phyloP scores from a whole-genome alignment of 2,888 invertebrate genomes.

The Merodon equestris region DNA sequence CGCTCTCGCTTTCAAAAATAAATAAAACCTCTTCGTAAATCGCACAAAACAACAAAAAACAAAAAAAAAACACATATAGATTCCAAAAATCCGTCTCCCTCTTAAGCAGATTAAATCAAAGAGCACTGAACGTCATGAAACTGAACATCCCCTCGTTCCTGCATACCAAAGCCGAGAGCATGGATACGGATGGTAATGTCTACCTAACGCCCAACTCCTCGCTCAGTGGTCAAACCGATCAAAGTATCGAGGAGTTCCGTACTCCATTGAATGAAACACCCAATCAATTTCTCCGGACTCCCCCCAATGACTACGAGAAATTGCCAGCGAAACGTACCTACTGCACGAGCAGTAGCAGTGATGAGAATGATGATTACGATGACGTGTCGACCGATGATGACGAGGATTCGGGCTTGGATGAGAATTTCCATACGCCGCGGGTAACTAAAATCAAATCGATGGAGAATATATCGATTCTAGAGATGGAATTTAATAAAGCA shows the following conservation, averaged over 20 bases:
- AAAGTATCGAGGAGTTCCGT: slow-evolving; percentile 75
- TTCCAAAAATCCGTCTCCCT: slow-evolving; percentile 79
- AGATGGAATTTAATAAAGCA: slow-evolving; percentile 77
- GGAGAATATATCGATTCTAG: slow-evolving; percentile 78
- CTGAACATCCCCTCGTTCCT: slow-evolving; percentile 76
- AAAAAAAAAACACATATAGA: slow-evolving; percentile 69
- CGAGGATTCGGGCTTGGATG: slow-evolving; percentile 77
- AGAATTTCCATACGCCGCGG: slow-evolving; percentile 77
- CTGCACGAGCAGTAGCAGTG: slow-evolving; percentile 69
- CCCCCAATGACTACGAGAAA: slow-evolving; percentile 57
- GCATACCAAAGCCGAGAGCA: slow-evolving; percentile 65
- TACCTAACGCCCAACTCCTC: slow-evolving; percentile 78
- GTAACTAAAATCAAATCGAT: slow-evolving; percentile 78
- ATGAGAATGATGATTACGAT: slow-evolving; percentile 67
- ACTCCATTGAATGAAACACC: slow-evolving; percentile 77
- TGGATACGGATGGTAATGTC: slow-evolving; percentile 71
- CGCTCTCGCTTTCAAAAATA: slow-evolving; percentile 43
- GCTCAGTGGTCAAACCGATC: slow-evolving; percentile 70
- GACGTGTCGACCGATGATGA: slow-evolving; percentile 73
- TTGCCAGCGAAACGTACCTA: slow-evolving; percentile 71
- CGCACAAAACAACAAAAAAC: neutral
- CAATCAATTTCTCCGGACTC: slow-evolving; percentile 71
- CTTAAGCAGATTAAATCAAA: slow-evolving; percentile 79
- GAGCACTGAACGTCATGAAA: slow-evolving; percentile 77
- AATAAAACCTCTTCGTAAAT: slow-evolving; percentile 37